Base-by-base conservation (phyloP, 2,113 vertebrate genomes). In the Edolisoma coerulescens region DNA sequence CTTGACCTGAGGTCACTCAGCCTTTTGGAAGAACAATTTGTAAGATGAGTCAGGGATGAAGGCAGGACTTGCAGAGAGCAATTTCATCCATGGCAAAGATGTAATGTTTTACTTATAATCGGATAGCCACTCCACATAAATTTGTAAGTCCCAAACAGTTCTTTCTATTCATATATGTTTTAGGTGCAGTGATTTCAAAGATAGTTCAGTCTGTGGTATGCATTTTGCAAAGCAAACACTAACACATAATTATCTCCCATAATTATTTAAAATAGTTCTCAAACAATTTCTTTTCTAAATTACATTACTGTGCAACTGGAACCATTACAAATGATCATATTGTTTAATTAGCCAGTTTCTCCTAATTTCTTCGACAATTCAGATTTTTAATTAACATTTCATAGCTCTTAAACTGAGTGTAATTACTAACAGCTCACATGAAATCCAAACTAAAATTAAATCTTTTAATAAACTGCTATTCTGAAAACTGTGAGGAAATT, bases 381-480 rank as follows among this genome's bases (percentile, higher is more conserved):
- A 96, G 95, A 91, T 87, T 94, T 93, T 79, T 95, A 97, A 97
- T 97, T 97, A 98, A 96, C 83, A 96, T 93, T 97, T 97, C 96
- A 96, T 93, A 97, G 95, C 87, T 97, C 93, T 97, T 84, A 83
- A 95, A 96, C 54, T 61, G 64, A 61, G 27, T 52, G n/a, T 82
- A 87, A 90, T 89, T 90, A 81, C 89, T 77, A 89, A 77, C 81
- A 92, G 88, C 52, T 92, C 64, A 93, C 80, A 84, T 20, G 30
- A 96, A 91, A 91, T 74, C 59, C 65, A 96, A 97, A 96, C 73
- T 39, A 93, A 95, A 97, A 93, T 59, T 44, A 83, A 96, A 97
- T 80, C 20, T 76, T 96, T 93, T 93, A 93, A 97, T 93, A 95
- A 93, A 88, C 87, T 24, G 11, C 53, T 65, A 49, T 75, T 88